Evolutionary conservation across 2,888 invertebrate species (phyloP).

Genomic region (Omphaloscelis lunosa): DNA sequence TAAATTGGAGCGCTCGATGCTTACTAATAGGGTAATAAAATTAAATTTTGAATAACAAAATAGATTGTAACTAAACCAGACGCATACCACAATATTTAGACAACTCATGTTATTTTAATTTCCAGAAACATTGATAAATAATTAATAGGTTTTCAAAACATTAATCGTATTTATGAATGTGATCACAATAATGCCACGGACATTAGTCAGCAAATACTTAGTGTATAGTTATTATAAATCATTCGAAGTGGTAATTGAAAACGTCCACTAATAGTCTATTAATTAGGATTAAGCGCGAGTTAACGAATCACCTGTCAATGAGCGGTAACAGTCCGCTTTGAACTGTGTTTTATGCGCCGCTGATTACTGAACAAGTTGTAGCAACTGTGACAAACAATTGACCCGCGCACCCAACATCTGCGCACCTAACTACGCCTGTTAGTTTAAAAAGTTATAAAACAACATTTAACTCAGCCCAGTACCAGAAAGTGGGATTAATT

Average conservation of each 20-base stretch:
- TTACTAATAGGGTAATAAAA: conserved; percentile 46
- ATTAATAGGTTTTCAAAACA: conserved; percentile 67
- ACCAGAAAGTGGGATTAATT: conserved; percentile 56
- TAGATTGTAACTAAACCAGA: conserved; percentile 42
- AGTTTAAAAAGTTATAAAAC: conserved; percentile 52
- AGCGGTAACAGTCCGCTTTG: conserved; percentile 73
- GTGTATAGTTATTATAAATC: conserved; percentile 79
- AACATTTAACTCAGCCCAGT: conserved; percentile 43
- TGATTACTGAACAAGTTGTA: conserved; percentile 61
- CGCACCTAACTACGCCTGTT: conserved; percentile 32
- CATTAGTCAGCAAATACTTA: conserved; percentile 79
- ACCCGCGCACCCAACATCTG: conserved; percentile 49
- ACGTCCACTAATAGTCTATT: conserved; percentile 87
- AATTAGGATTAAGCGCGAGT: conserved; percentile 86
- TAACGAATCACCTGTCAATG: conserved; percentile 83
- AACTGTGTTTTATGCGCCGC: conserved; percentile 66
- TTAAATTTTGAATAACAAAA: conserved; percentile 48
- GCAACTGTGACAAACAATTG: conserved; percentile 63
- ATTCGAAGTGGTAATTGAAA: conserved; percentile 86
- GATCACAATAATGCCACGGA: conserved; percentile 75
- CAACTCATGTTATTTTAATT: conserved; percentile 56
- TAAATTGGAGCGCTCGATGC: conserved; percentile 32
- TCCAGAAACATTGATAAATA: conserved; percentile 52
- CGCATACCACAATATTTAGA: conserved; percentile 48
- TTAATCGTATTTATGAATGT: conserved; percentile 75